Percentiles rank a stretch among this genome's conserved stretches.
phyloP scores from a whole-genome alignment of 2,888 invertebrate genomes.

The Diaprepes abbreviatus region DNA sequence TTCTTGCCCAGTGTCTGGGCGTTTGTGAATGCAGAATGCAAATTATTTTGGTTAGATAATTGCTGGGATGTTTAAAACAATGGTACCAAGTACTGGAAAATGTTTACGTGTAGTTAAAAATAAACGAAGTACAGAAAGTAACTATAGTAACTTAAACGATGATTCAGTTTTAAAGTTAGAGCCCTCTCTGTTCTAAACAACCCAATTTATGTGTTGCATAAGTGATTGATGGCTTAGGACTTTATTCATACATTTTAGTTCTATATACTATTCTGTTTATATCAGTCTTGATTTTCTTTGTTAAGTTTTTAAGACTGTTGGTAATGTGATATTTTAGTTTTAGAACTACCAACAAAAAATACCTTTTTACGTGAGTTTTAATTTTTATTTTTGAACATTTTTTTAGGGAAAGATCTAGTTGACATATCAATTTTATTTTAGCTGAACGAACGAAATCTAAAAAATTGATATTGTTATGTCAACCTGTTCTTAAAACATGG shows the following conservation, averaged over 20 bases:
- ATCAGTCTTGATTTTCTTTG: not conserved
- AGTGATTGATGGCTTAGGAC: not conserved
- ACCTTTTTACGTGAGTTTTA: not conserved
- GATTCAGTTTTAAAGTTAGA: too few relatives aligned
- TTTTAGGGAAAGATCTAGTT: not conserved
- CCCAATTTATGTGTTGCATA: not conserved
- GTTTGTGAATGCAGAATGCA: slow-evolving; percentile 10
- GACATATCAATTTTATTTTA: too few relatives aligned
- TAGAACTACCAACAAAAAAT: slow-evolving; percentile 21
- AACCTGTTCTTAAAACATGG: too few relatives aligned
- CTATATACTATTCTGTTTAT: not conserved
- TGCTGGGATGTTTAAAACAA: not conserved
- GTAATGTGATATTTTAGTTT: slow-evolving; percentile 43
- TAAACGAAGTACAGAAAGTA: too few relatives aligned
- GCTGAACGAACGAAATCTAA: too few relatives aligned
- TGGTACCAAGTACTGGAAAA: not conserved
- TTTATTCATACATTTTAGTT: slow-evolving; percentile 1
- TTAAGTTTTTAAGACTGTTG: slow-evolving; percentile 35
- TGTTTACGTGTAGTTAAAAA: not conserved
- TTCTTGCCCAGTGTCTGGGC: not conserved
- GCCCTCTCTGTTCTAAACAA: not conserved
- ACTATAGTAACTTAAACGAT: too few relatives aligned
- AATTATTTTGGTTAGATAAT: slow-evolving; percentile 7
- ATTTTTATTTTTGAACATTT: not conserved
- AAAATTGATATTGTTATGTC: too few relatives aligned